Conservation (phyloP, 2,888 invertebrate genomes). For the Sesia bembeciformis region DNA sequence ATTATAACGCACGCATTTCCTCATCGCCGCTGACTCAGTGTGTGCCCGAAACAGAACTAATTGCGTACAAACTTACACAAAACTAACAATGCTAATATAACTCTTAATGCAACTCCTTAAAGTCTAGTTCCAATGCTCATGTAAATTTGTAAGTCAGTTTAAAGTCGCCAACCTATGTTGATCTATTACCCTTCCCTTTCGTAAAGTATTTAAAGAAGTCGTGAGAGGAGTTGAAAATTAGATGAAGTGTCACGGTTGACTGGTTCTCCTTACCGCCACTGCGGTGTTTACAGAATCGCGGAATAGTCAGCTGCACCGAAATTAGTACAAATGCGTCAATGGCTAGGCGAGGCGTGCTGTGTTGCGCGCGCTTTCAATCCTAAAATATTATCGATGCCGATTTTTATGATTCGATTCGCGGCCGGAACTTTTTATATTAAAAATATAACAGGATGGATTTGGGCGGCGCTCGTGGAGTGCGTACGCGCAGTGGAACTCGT, state of each 20-base stretch:
- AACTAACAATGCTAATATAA: slow-evolving; percentile 14
- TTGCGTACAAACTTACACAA: slow-evolving; percentile 38
- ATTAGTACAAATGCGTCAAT: slow-evolving; percentile 73
- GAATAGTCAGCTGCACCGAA: slow-evolving; percentile 70
- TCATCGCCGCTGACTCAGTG: slow-evolving; percentile 65
- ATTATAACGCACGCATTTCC: slow-evolving; percentile 72
- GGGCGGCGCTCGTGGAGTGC: slow-evolving; percentile 42
- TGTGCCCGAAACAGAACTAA: slow-evolving; percentile 70
- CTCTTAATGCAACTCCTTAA: slow-evolving; percentile 12
- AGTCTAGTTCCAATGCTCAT: neutral
- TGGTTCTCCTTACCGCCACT: slow-evolving; percentile 44
- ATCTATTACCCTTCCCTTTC: slow-evolving; percentile 29
- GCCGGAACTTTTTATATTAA: slow-evolving; percentile 57
- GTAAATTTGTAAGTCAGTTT: slow-evolving; percentile 27
- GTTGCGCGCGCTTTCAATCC: slow-evolving; percentile 47
- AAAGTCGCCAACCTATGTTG: slow-evolving; percentile 30
- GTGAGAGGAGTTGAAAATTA: slow-evolving; percentile 19
- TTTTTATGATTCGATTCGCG: slow-evolving; percentile 63
- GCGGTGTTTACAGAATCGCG: slow-evolving; percentile 70
- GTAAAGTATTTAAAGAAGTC: slow-evolving; percentile 16
- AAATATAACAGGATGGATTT: slow-evolving; percentile 47
- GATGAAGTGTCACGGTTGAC: slow-evolving; percentile 27
- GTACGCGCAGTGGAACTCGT: slow-evolving; percentile 17
- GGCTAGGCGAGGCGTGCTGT: slow-evolving; percentile 47
- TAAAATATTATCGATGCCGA: slow-evolving; percentile 46